Percentiles rank a stretch among this genome's conserved stretches.
phyloP scores from a whole-genome alignment of 30 jellyfish, hydroid and myxozoan genomes.

The Pelagia noctiluca region DNA sequence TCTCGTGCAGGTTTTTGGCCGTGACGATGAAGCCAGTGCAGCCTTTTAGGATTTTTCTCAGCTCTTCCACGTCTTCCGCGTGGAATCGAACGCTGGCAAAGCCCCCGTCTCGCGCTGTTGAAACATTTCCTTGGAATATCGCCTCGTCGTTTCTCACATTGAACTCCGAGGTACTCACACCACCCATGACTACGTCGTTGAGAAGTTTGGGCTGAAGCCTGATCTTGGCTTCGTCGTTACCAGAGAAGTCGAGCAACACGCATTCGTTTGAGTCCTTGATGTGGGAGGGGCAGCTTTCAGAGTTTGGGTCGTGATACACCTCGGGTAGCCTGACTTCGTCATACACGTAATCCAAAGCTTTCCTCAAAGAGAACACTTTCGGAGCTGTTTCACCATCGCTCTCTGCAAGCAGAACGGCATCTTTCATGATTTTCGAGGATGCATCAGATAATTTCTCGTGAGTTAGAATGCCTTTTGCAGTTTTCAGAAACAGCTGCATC shows the following conservation, averaged over 20 bases:
- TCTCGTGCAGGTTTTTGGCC: constrained; percentile 58
- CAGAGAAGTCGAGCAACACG: constrained; percentile 63
- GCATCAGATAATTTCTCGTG: constrained; percentile 29
- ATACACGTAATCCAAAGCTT: constrained; percentile 65
- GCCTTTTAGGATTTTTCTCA: constrained; percentile 53
- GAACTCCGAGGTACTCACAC: constrained; percentile 55
- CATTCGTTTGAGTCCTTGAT: constrained; percentile 30
- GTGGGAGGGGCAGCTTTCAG: too few relatives aligned
- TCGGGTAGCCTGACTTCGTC: constrained; percentile 84
- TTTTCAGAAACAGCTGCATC: constrained; percentile 32
- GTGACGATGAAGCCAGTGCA: constrained; percentile 60
- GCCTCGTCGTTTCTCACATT: constrained; percentile 31
- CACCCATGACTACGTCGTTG: constrained; percentile 83
- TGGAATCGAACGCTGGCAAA: constrained; percentile 90
- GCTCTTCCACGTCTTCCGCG: constrained; percentile 68
- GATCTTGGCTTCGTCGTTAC: neutral
- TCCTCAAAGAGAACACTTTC: constrained; percentile 24
- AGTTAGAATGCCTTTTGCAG: constrained; percentile 13
- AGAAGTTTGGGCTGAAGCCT: constrained; percentile 30
- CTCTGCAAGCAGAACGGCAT: constrained; percentile 35
- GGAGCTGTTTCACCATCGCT: constrained; percentile 13
- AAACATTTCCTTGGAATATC: constrained; percentile 69
- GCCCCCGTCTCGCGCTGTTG: constrained; percentile 83
- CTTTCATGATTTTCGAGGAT: constrained; percentile 11
- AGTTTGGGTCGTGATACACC: constrained; percentile 47